Conservation (phyloP, 2,888 invertebrate genomes). For the Orthonevra nobilis region DNA sequence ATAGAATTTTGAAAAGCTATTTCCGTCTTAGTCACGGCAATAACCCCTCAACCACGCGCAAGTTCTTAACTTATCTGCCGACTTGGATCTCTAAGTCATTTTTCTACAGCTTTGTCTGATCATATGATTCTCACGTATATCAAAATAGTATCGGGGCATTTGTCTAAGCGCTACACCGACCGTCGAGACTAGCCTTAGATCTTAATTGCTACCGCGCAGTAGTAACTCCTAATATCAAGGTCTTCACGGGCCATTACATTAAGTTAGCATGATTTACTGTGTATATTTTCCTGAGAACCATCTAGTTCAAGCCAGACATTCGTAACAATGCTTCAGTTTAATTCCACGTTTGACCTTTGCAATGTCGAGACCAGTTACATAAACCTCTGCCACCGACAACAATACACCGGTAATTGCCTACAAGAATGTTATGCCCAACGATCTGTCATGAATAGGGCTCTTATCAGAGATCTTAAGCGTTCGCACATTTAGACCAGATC, state of each 20-base stretch:
- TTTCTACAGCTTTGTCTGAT: too few species aligned
- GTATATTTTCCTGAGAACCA: constrained; percentile 30
- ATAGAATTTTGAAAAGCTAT: too few species aligned
- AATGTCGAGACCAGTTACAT: background rate
- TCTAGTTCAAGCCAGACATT: constrained; percentile 8
- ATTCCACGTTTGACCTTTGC: constrained; percentile 11
- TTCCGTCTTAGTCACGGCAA: too few species aligned
- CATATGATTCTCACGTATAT: too few species aligned
- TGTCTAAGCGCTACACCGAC: too few species aligned
- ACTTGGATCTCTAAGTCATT: too few species aligned
- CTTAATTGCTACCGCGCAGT: constrained; percentile 39
- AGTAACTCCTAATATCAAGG: constrained; percentile 47
- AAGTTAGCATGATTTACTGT: constrained; percentile 48
- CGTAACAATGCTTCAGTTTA: constrained; percentile 8
- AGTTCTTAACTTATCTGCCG: too few species aligned
- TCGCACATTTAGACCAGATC: constrained; percentile 4
- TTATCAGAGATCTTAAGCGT: constrained; percentile 15
- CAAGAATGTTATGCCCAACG: constrained; percentile 10
- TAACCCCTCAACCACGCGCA: too few species aligned
- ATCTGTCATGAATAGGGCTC: constrained; percentile 27
- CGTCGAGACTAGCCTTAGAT: constrained; percentile 12
- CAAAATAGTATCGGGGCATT: too few species aligned
- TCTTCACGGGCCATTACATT: constrained; percentile 22
- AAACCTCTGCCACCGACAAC: constrained; percentile 1
- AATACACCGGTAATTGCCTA: constrained; percentile 26